Base-by-base conservation (phyloP, 2,797 vertebrate species). In the Silurus lanzhouensis region DNA sequence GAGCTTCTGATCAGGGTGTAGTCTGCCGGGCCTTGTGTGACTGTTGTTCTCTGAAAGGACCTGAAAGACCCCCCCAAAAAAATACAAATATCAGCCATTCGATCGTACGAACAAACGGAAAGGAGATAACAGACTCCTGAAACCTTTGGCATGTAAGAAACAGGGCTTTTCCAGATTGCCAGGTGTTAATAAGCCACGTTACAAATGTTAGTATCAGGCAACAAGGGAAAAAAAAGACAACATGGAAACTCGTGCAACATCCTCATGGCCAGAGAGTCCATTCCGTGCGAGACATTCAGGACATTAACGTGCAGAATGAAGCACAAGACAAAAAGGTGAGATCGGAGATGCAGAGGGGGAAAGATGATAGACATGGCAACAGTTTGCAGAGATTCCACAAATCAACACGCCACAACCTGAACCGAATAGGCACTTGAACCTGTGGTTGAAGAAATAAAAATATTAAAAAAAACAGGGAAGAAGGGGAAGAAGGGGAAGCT, bases 141-240 rank as follows among this genome's bases (percentile, higher is more conserved):
- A 77, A 55, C 61, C 83, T 67, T 83, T 52, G n/a, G 19, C 67
- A 31, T 38, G 52, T 12, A 83, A 31, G 58, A 82, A 89, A 91
- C 90, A 91, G 92, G 90, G 92, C 94, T 76, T 94, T 93, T 93
- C 91, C 92, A 94, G 93, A 95, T 93, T 95, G 93, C 94, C 93
- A 92, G 72, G 90, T 93, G 95, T 97, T 96, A 97, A 96, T 96
- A 96, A 95, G 96, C 95, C 92, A 90, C 94, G 95, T 91, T 92
- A 91, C 92, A 83, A 88, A 95, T 92, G 93, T 96, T 96, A 97
- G 96, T 95, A 95, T 7, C 92, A 92, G 13, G 60, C 81, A 60
- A 85, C 78, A 74, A 82, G 27, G 48, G 72, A 61, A 84, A 38
- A 58, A 89, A 91, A 90, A 90, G 91, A 86, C 88, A 92, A 89